phyloP scores from a whole-genome alignment of 37 sponge, comb jelly and placozoan species.

The Eunapius fragilis region DNA sequence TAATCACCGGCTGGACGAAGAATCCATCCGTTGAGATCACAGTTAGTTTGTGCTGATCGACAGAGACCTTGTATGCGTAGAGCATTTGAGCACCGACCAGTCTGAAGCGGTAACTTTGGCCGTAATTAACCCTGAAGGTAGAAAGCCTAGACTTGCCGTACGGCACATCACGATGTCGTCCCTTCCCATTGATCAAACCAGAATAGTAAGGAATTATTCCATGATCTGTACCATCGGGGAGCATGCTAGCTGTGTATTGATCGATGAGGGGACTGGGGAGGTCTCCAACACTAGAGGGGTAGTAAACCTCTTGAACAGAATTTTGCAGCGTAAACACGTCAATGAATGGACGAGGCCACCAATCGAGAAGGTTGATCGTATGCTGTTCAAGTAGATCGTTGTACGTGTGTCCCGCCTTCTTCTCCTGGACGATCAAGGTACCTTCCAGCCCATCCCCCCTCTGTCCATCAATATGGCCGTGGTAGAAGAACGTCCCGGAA shows the following conservation, averaged over 20 bases:
- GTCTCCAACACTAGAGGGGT: conserved; percentile 23
- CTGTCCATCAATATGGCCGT: conserved; percentile 72
- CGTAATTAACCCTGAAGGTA: conserved; percentile 37
- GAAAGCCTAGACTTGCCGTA: conserved; percentile 32
- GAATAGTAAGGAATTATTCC: conserved; percentile 51
- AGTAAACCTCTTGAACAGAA: background rate
- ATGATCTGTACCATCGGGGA: conserved; percentile 13
- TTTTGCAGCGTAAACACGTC: conserved; percentile 35
- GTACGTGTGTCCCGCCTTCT: background rate
- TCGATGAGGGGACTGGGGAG: conserved; percentile 16
- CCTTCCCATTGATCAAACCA: conserved; percentile 62
- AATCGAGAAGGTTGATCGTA: conserved; percentile 45
- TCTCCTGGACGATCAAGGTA: conserved; percentile 61
- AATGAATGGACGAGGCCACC: conserved; percentile 30
- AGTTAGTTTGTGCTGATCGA: conserved; percentile 67
- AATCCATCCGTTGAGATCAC: conserved; percentile 74
- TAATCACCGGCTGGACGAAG: conserved; percentile 29
- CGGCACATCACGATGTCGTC: conserved; percentile 37
- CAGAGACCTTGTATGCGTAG: conserved; percentile 58
- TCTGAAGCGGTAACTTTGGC: conserved; percentile 69
- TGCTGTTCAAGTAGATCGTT: conserved; percentile 41
- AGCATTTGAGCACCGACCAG: conserved; percentile 62
- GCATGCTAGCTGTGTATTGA: conserved; percentile 10
- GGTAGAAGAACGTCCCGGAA: conserved; percentile 88
- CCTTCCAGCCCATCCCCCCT: conserved; percentile 73